phyloP scores from a whole-genome alignment of 1,140 invertebrate species.

The Helicoverpa armigera region DNA sequence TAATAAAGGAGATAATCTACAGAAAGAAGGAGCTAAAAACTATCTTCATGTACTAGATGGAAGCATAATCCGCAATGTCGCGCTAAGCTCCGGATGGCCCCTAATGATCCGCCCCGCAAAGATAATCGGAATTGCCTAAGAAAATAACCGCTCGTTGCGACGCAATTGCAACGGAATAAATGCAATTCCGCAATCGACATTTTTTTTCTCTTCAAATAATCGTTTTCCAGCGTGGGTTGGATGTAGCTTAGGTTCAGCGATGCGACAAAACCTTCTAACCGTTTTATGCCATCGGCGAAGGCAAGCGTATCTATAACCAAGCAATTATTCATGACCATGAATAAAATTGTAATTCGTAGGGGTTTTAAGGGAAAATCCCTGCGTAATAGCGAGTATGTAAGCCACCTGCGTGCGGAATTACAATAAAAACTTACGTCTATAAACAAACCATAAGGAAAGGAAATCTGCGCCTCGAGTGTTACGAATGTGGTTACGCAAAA shows the following conservation, averaged over 20 bases:
- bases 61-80: conserved; percentile 50
- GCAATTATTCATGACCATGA: conserved; percentile 26
- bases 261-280: conserved; percentile 13
- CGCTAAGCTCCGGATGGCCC: conserved; percentile 41
- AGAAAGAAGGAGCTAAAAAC: conserved; percentile 26
- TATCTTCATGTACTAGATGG: conserved; percentile 35
- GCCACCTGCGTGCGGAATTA: conserved; percentile 32
- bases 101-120: conserved; percentile 55
- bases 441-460: conserved; percentile 35
- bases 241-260: conserved; percentile 17
- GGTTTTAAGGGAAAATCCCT: conserved; percentile 23
- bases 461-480: conserved; percentile 21
- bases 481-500: conserved; percentile 12
- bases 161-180: conserved; percentile 39
- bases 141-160: conserved; percentile 46
- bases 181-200: conserved; percentile 34
- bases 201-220: conserved; percentile 41
- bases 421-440: conserved; percentile 22
- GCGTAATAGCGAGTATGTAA: conserved; percentile 34
- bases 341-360: conserved; percentile 22
- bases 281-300: conserved; percentile 4
- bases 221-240: conserved; percentile 18
- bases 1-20: conserved; percentile 27
- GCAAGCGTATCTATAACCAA: conserved; percentile 10
- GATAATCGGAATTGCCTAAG: conserved; percentile 55